Evolutionary conservation across 2,888 invertebrate genomes (phyloP).

Genomic region (Rotaria sp.): DNA sequence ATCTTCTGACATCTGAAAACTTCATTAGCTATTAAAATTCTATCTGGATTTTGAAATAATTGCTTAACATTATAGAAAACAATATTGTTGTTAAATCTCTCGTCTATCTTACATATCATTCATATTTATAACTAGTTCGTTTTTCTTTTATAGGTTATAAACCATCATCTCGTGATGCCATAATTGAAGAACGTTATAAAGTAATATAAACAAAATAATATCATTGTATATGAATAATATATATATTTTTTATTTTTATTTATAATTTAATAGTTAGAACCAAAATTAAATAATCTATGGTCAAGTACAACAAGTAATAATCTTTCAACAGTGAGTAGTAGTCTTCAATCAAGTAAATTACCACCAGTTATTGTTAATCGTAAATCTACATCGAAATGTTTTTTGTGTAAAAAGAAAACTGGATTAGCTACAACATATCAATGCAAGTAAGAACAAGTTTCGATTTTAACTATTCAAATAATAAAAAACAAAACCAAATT

Average conservation of each 20-base stretch:
- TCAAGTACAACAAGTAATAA: neutral
- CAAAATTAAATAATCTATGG: slow-evolving; percentile 15
- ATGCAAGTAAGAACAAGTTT: slow-evolving; percentile 52
- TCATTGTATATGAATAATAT: no score
- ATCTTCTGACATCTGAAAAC: no score
- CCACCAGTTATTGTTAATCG: slow-evolving; percentile 25
- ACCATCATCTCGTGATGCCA: neutral
- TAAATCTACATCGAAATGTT: slow-evolving; percentile 59
- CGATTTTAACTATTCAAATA: no score
- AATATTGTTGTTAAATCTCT: no score
- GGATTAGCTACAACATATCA: slow-evolving; percentile 67
- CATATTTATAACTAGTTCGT: neutral
- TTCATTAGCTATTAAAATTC: no score
- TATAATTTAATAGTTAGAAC: neutral
- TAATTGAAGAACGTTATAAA: slow-evolving; percentile 23
- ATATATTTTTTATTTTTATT: neutral
- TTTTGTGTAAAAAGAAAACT: slow-evolving; percentile 66
- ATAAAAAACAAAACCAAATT: no score
- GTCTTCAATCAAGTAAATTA: slow-evolving; percentile 36
- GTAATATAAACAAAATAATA: neutral
- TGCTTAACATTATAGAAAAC: no score
- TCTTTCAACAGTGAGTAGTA: neutral
- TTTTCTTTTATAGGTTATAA: neutral
- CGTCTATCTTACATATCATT: neutral
- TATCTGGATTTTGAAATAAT: no score